Evolutionary conservation across 1,140 invertebrate species (phyloP).

Genomic region (Triops cancriformis): DNA sequence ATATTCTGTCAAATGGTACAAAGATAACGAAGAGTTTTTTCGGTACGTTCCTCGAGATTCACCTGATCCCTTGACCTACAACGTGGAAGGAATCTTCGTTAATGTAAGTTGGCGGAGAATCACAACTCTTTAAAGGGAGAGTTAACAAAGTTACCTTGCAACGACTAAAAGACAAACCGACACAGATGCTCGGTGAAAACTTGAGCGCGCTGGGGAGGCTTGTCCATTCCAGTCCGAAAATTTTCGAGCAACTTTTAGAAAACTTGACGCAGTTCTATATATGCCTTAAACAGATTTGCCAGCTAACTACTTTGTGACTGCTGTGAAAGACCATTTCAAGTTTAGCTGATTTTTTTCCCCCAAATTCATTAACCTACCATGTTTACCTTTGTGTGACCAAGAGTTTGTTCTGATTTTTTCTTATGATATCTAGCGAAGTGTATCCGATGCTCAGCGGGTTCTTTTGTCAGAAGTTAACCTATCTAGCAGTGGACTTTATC

Average conservation of each 20-base stretch:
- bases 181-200: no score
- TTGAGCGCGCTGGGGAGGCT: no score
- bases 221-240: no score
- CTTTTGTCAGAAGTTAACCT: constrained; percentile 52
- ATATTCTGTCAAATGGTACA: constrained; percentile 40
- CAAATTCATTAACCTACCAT: not conserved
- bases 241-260: no score
- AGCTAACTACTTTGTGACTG: no score
- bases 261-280: no score
- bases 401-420: not conserved
- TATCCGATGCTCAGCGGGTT: constrained; percentile 42
- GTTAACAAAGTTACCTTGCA: no score
- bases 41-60: constrained; percentile 35
- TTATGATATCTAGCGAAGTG: constrained; percentile 8
- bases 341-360: no score
- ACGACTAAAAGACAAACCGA: no score
- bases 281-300: no score
- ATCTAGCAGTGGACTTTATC: constrained; percentile 57
- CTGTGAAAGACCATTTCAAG: no score
- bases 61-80: constrained; percentile 29
- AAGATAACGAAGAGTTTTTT: constrained; percentile 40
- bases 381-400: not conserved
- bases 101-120: constrained; percentile 29
- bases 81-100: constrained; percentile 30
- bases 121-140: no score